Evolutionary conservation across 2,113 vertebrate species (phyloP).

Genomic region (Octodon degus): DNA sequence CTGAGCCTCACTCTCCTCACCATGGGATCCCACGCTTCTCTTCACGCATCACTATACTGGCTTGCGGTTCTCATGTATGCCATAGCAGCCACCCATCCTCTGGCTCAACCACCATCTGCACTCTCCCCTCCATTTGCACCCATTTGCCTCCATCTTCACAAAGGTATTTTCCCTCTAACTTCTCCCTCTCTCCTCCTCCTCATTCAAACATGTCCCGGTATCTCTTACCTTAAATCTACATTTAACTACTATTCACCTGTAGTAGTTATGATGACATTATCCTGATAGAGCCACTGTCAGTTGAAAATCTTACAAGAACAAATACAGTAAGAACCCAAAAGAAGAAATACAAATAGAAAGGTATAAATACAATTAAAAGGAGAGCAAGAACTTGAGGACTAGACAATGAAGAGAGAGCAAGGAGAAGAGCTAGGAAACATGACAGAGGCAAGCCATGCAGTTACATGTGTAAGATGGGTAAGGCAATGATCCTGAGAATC

Average conservation of each 20-base stretch:
- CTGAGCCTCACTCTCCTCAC: neutral
- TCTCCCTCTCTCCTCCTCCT: neutral
- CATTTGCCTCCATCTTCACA: neutral
- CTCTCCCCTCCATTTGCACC: neutral
- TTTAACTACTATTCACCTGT: neutral
- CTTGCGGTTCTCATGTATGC: neutral
- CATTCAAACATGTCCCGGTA: neutral
- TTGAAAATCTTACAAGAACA: neutral
- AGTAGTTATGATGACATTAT: neutral
- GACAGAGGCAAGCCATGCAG: no score
- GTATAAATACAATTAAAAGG: no score
- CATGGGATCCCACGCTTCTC: neutral
- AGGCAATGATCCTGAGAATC: no score
- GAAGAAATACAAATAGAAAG: neutral
- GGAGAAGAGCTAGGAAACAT: no score
- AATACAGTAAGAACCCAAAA: neutral
- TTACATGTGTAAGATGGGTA: no score
- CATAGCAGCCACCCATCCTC: neutral
- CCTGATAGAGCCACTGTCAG: neutral
- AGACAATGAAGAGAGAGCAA: no score
- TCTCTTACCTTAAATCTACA: neutral
- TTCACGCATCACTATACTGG: no score
- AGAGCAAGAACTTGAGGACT: no score
- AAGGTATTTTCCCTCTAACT: neutral
- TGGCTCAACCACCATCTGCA: neutral